phyloP scores from a whole-genome alignment of 1,140 invertebrate genomes.

The Pachypeltis micranthus region DNA sequence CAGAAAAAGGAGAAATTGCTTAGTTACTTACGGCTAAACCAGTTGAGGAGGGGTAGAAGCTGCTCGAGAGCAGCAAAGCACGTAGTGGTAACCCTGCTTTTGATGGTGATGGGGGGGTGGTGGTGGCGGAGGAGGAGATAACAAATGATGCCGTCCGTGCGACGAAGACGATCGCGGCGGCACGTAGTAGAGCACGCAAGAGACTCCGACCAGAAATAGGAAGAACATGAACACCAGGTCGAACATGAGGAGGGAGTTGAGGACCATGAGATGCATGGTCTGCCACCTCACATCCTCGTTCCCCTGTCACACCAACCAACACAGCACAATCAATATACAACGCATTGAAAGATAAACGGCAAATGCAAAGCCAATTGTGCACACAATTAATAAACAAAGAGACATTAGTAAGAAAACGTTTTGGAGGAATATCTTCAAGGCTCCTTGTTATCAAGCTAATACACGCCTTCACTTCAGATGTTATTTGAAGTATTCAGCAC shows the following conservation, averaged over 20 bases:
- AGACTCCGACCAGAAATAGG: constrained; percentile 65
- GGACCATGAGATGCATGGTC: constrained; percentile 64
- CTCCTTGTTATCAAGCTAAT: too few relatives aligned
- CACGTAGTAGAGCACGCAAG: constrained; percentile 65
- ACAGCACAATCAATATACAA: too few relatives aligned
- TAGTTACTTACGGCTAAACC: constrained; percentile 18
- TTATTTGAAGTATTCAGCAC: too few relatives aligned
- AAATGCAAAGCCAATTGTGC: too few relatives aligned
- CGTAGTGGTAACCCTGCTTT: constrained; percentile 10
- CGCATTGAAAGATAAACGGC: too few relatives aligned
- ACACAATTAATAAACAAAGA: too few relatives aligned
- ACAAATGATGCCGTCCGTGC: constrained; percentile 31
- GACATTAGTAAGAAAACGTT: too few relatives aligned
- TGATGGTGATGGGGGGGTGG: constrained; percentile 28
- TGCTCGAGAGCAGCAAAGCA: constrained; percentile 18
- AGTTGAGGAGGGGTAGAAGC: constrained; percentile 14
- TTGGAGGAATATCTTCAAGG: too few relatives aligned
- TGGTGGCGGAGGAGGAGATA: constrained; percentile 35
- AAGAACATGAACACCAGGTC: constrained; percentile 75
- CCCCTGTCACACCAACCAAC: too few relatives aligned
- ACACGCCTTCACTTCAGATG: too few relatives aligned
- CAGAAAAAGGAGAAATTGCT: too few relatives aligned
- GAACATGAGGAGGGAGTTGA: constrained; percentile 75
- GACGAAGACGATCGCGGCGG: constrained; percentile 34
- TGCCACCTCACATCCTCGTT: constrained; percentile 15